Evolutionary conservation across 2,888 invertebrate genomes (phyloP), one percentile per base, ranked within the genome.

Genomic region (Synanthedon formicaeformis): DNA sequence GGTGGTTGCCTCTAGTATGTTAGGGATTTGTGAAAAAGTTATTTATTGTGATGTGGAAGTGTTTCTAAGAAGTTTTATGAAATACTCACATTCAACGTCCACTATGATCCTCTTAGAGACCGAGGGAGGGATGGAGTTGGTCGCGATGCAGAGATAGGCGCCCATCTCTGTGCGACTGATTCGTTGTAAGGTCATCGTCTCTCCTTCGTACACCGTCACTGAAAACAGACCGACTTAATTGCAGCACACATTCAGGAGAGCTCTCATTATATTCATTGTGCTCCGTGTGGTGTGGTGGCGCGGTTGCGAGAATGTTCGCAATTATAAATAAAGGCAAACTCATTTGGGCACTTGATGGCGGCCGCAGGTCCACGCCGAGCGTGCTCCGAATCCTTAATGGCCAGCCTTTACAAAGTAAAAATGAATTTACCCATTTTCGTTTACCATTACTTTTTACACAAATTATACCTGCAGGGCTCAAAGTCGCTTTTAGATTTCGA

Each of bases 61-160:
- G 23, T 23, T 23, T 23, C 3, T 18, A 41, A 11, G 41, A 41
- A 41, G 12, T 45, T 45, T n/a, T 12, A 13, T 45, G 45, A 12
- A 45, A 45, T 51, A 74, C 93, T 93, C 77, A 96, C 96, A 96
- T 89, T 96, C 96, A 59, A 96, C 96, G 75, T 96, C 96, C 55
- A 96, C 92, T 70, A 94, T 95, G 87, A 96, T 96, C 75, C 96
- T 90, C 86, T 96, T 96, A 81, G 96, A 96, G 73, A 96, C 96
- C 41, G 96, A 95, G 52, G 96, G 96, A 41, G 96, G 96, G 23
- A 96, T 94, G 49, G 95, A 94, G 75, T 96, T 96, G 69, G 94
- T 93, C 48, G 94, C 94, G 71, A 94, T 94, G 84, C 94, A 88
- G 57, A 94, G 90, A 82, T 94, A 94, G 51, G 94, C 93, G 2